phyloP scores from a whole-genome alignment of 2,888 invertebrate genomes.

The Catocala nupta region DNA sequence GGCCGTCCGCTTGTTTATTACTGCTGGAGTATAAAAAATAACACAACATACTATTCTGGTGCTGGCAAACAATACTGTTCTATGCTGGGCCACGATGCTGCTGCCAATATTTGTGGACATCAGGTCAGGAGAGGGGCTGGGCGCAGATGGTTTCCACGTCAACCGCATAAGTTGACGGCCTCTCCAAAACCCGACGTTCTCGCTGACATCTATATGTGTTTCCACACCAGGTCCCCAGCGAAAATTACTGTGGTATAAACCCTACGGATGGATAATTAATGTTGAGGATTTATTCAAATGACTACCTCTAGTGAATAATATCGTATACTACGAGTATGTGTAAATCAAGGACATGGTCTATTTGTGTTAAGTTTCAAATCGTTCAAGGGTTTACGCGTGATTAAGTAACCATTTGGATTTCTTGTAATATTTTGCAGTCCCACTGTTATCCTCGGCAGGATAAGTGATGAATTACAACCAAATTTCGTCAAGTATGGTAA shows the following conservation, averaged over 20 bases:
- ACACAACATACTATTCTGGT: conserved; percentile 53
- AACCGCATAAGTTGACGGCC: conserved; percentile 79
- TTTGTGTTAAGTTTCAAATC: no score
- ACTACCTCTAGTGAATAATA: neutral
- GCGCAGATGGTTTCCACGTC: conserved; percentile 67
- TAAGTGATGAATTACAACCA: no score
- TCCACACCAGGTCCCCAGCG: conserved; percentile 88
- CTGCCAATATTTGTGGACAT: conserved; percentile 47
- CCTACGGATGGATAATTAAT: conserved; percentile 61
- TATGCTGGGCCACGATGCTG: conserved; percentile 56
- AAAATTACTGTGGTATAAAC: conserved; percentile 80
- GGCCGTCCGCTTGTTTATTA: no score
- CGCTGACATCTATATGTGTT: conserved; percentile 70
- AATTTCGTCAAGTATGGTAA: no score
- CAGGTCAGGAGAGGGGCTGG: conserved; percentile 65
- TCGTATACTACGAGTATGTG: no score
- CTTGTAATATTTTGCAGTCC: no score
- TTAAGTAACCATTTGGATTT: no score
- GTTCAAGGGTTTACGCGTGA: no score
- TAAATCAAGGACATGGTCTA: no score
- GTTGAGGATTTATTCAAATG: conserved; percentile 7
- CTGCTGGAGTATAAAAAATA: neutral
- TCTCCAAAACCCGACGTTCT: conserved; percentile 87
- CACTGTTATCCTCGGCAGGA: no score
- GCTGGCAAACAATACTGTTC: conserved; percentile 53